Percentiles rank a stretch among this genome's conserved stretches.
phyloP scores from a whole-genome alignment of 2,888 invertebrate genomes.

The Itoplectis maculator region DNA sequence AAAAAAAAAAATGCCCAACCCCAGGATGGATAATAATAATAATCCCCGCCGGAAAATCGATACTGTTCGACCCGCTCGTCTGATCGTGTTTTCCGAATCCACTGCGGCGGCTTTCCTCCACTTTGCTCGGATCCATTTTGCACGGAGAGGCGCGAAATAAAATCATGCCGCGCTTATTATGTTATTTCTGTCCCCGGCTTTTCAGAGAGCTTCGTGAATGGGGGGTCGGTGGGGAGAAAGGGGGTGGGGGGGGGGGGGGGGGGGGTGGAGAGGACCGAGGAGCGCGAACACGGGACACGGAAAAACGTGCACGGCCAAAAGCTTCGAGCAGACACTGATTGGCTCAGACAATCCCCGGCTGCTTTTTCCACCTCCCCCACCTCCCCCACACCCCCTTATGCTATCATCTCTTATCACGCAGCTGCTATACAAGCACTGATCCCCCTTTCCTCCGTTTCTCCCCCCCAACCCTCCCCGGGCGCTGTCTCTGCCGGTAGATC shows the following conservation, averaged over 20 bases:
- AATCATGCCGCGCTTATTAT: conserved; percentile 78
- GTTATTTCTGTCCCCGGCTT: conserved; percentile 74
- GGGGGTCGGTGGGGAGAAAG: too few relatives aligned
- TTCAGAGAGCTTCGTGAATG: too few relatives aligned
- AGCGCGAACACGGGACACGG: conserved; percentile 3
- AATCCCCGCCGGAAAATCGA: too few relatives aligned
- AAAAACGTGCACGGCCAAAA: conserved; percentile 34
- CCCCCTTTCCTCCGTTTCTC: too few relatives aligned
- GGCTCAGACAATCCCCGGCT: conserved; percentile 58
- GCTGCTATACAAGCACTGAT: conserved; percentile 40
- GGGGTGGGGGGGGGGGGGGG: too few relatives aligned
- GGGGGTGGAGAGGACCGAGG: not conserved
- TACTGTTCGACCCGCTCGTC: not conserved
- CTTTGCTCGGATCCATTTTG: not conserved
- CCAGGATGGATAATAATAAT: too few relatives aligned
- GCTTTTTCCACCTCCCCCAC: conserved; percentile 38
- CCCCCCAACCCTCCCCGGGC: not conserved
- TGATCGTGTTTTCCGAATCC: not conserved
- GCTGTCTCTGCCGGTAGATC: conserved; percentile 9
- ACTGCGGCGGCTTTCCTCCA: not conserved
- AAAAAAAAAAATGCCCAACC: too few relatives aligned
- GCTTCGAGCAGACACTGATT: conserved; percentile 63
- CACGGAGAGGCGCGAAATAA: conserved; percentile 71
- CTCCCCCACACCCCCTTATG: conserved; percentile 41
- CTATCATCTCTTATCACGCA: conserved; percentile 23